These are phyloP conservation scores for Halcyon leucocephala DNA, from an alignment of 2,797 vertebrate genomes.

Conservation along the genomic window DNA sequence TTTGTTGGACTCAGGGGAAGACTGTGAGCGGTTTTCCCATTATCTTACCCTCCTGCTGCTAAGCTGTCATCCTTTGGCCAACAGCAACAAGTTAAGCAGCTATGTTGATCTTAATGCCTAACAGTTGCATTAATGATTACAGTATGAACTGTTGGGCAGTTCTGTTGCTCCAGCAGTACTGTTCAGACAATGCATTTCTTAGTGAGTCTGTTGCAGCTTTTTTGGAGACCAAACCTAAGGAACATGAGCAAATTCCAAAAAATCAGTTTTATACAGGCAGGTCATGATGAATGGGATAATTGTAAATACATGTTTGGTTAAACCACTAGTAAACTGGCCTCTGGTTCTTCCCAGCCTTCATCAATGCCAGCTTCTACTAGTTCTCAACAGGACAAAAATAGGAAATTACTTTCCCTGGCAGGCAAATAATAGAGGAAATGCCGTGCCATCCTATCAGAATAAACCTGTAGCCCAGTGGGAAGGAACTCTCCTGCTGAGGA, in stretches of 20 bases:
- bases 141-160: neutral
- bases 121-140: constrained; percentile 6
- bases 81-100: neutral
- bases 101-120: neutral
- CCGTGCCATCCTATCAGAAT: constrained; percentile 10
- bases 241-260: constrained; percentile 18
- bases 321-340: constrained; percentile 46
- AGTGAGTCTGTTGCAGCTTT: neutral
- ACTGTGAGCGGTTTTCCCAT: neutral
- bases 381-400: constrained; percentile 54
- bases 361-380: constrained; percentile 44
- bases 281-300: constrained; percentile 60
- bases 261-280: constrained; percentile 34
- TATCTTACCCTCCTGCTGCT: constrained; percentile 43
- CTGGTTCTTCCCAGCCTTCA: constrained; percentile 44
- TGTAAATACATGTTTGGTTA: constrained; percentile 69
- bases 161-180: neutral
- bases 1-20: neutral
- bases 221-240: constrained; percentile 14
- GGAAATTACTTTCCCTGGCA: constrained; percentile 49
- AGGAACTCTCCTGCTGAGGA: neutral
- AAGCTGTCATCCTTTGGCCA: neutral
- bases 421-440: constrained; percentile 37
- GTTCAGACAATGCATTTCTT: constrained; percentile 1
- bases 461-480: constrained; percentile 7